These are phyloP conservation scores for Stegophylla sp. DNA, from an alignment of 2,888 invertebrate species.

Conservation along the genomic window DNA sequence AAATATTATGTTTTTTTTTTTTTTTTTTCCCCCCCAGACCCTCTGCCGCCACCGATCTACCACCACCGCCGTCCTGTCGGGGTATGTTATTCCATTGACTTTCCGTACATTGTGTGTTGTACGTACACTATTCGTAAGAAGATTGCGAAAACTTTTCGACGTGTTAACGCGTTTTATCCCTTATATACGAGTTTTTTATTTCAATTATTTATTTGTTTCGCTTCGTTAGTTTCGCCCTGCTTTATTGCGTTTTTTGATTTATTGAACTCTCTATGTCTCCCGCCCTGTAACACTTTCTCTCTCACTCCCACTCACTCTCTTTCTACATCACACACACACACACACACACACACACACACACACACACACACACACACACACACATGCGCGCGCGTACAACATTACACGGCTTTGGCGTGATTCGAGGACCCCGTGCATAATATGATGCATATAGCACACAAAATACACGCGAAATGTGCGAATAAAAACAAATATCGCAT, in stretches of 20 bases:
- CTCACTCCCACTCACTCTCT: too few relatives aligned
- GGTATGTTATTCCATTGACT: constrained; percentile 15
- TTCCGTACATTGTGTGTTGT: too few relatives aligned
- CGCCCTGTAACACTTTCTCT: neutral
- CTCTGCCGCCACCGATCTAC: neutral
- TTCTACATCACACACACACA: too few relatives aligned
- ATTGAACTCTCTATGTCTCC: neutral
- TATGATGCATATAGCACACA: neutral
- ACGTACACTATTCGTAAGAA: constrained; percentile 9
- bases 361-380: too few relatives aligned
- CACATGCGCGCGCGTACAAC: neutral
- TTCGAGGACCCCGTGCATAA: neutral
- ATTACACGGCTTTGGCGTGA: neutral
- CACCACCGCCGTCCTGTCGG: neutral
- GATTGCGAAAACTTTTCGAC: constrained; percentile 22
- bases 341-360: too few relatives aligned
- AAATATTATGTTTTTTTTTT: constrained; percentile 1
- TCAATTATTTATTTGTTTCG: constrained; percentile 34
- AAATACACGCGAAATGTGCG: neutral
- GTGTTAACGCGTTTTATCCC: constrained; percentile 5
- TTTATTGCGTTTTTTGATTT: constrained; percentile 32
- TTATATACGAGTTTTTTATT: neutral
- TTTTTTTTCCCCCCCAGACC: neutral
- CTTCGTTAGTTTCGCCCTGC: constrained; percentile 2
- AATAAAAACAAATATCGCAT: neutral